phyloP scores from a whole-genome alignment of 2,888 invertebrate species.

The Cryptops parisi region DNA sequence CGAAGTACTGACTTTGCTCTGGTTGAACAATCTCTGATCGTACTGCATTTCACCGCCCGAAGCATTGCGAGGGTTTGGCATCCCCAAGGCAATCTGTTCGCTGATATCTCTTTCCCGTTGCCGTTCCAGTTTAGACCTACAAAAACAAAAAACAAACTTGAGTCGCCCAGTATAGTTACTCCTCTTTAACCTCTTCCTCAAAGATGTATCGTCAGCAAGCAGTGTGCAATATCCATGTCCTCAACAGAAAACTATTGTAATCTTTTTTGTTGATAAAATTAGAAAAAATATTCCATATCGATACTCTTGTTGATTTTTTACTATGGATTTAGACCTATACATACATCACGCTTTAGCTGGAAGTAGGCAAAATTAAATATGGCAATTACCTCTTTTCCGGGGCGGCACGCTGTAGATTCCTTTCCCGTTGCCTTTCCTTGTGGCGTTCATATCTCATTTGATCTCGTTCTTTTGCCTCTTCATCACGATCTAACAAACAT shows the following conservation, averaged over 20 bases:
- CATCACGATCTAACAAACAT: conserved; percentile 44
- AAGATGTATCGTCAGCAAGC: too few relatives aligned
- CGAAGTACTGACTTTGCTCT: conserved; percentile 41
- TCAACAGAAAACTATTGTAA: too few relatives aligned
- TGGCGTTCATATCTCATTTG: conserved; percentile 74
- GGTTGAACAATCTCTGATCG: conserved; percentile 92
- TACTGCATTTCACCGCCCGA: conserved; percentile 67
- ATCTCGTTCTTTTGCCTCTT: conserved; percentile 67
- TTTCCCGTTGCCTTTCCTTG: conserved; percentile 78
- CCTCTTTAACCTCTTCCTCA: too few relatives aligned
- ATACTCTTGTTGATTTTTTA: not conserved
- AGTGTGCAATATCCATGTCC: too few relatives aligned
- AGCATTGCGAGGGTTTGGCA: conserved; percentile 62
- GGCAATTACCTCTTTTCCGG: conserved; percentile 77
- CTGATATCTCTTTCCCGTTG: conserved; percentile 94
- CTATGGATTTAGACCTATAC: too few relatives aligned
- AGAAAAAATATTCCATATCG: too few relatives aligned
- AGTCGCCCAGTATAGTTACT: too few relatives aligned
- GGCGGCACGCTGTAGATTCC: conserved; percentile 83
- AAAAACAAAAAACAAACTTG: too few relatives aligned
- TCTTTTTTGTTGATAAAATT: too few relatives aligned
- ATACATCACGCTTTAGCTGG: too few relatives aligned
- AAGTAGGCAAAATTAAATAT: not conserved
- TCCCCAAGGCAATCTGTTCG: conserved; percentile 92
- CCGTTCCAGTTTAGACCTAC: conserved; percentile 62